These are phyloP conservation scores for Saturnia pavonia DNA, from an alignment of 2,888 invertebrate species.

Conservation along the genomic window DNA sequence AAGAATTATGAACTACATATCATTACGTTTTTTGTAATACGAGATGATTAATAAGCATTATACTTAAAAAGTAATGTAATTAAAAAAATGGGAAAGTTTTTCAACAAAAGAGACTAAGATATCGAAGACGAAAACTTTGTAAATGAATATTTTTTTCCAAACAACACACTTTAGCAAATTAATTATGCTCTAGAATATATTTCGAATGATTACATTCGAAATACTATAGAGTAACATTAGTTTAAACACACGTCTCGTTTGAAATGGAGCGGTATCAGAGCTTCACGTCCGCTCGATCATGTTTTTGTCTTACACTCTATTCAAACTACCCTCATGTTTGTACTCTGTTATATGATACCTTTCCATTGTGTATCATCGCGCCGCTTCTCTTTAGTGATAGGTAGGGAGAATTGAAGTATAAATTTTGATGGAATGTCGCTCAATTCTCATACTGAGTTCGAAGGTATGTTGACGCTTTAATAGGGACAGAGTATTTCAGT, in stretches of 20 bases:
- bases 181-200: neutral
- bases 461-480: neutral
- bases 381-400: neutral
- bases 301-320: slow-evolving; percentile 15
- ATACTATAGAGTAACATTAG: neutral
- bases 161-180: no score
- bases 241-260: neutral
- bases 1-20: no score
- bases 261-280: slow-evolving; percentile 12
- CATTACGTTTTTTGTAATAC: no score
- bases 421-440: neutral
- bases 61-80: no score
- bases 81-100: no score
- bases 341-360: slow-evolving; percentile 16
- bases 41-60: no score
- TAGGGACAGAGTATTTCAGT: no score
- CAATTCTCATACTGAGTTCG: neutral
- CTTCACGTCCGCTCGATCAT: slow-evolving; percentile 21
- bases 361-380: slow-evolving; percentile 23
- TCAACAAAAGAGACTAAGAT: no score
- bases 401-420: slow-evolving; percentile 2
- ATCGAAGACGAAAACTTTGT: no score
- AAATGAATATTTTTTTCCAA: no score
- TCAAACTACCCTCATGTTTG: slow-evolving; percentile 18
- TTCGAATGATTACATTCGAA: neutral